Conservation (phyloP, 2,888 invertebrate species). For the Spisula subtruncata region DNA sequence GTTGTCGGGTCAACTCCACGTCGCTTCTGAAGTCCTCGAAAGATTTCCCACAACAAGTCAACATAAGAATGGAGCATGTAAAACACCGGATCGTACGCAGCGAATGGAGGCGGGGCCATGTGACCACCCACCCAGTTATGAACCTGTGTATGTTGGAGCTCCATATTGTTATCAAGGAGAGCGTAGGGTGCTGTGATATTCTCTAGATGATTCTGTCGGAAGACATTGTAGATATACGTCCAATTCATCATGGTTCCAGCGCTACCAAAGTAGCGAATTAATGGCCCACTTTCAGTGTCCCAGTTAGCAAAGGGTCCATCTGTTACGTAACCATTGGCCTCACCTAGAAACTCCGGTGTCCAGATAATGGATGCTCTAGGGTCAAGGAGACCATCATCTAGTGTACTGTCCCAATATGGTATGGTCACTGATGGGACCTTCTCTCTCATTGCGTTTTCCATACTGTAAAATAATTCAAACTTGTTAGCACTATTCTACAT, state of each 20-base stretch:
- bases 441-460: conserved; percentile 79
- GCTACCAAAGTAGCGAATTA: conserved; percentile 73
- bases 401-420: conserved; percentile 87
- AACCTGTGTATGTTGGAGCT: conserved; percentile 72
- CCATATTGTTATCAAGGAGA: conserved; percentile 76
- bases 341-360: conserved; percentile 85
- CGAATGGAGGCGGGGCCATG: conserved; percentile 77
- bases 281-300: conserved; percentile 74
- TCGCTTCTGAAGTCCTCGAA: conserved; percentile 68
- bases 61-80: conserved; percentile 86
- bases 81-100: conserved; percentile 87
- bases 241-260: conserved; percentile 73
- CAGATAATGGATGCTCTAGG: conserved; percentile 86
- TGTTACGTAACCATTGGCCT: conserved; percentile 82
- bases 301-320: conserved; percentile 85
- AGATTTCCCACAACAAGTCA: conserved; percentile 86
- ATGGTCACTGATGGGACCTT: conserved; percentile 85
- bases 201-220: conserved; percentile 65
- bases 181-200: conserved; percentile 74
- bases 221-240: conserved; percentile 67
- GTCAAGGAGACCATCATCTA: conserved; percentile 85
- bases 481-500: too few species aligned
- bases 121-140: conserved; percentile 64
- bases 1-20: conserved; percentile 71
- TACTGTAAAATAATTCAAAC: conserved; percentile 64